Evolutionary conservation across 2,113 vertebrate species (phyloP).

Genomic region (Pterocles orientalis): DNA sequence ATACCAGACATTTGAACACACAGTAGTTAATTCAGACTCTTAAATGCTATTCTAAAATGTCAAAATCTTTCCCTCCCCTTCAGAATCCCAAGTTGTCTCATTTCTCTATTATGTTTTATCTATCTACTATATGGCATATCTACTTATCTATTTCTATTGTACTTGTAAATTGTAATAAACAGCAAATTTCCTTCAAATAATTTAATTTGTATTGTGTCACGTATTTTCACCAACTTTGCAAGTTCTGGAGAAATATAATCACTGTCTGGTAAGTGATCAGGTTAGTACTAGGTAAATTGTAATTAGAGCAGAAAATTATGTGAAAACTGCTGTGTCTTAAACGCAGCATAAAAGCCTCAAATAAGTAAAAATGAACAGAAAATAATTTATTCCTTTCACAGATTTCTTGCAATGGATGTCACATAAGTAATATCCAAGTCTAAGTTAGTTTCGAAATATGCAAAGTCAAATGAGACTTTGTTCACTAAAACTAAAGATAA

Average conservation of each 20-base stretch:
- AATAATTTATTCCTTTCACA: neutral
- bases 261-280: neutral
- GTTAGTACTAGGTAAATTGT: neutral
- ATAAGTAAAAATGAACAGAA: neutral
- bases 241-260: neutral
- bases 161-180: neutral
- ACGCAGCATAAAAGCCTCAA: neutral
- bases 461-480: constrained; percentile 16
- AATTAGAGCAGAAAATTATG: neutral
- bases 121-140: neutral
- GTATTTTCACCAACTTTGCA: neutral
- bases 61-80: neutral
- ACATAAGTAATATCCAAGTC: neutral
- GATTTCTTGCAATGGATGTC: neutral
- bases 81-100: neutral
- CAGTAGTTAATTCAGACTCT: neutral
- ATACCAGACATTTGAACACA: neutral
- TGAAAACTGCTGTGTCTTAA: neutral
- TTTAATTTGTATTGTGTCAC: neutral
- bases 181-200: neutral
- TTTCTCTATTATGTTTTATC: neutral
- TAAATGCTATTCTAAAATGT: neutral
- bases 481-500: constrained; percentile 42
- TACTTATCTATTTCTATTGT: neutral
- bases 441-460: neutral